Conservation (phyloP, 2,888 invertebrate genomes). For the Drosophila melanosoma region DNA sequence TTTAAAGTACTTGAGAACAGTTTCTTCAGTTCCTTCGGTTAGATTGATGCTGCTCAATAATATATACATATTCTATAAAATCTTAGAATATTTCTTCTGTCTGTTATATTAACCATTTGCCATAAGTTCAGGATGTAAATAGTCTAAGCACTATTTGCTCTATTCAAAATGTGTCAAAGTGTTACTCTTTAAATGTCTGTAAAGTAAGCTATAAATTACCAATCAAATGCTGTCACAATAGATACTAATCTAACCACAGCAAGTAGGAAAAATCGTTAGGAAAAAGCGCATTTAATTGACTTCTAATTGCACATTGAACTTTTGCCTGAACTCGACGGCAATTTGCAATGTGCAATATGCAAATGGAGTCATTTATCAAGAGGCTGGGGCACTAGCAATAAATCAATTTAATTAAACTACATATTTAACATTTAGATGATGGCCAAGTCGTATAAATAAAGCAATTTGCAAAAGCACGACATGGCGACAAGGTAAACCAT, state of each 20-base stretch:
- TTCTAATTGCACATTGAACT: constrained; percentile 61
- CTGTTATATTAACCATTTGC: not conserved
- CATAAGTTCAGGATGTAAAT: not conserved
- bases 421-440: constrained; percentile 68
- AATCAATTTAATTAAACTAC: constrained; percentile 70
- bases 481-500: constrained; percentile 22
- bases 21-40: too few species aligned
- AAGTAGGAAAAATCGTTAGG: constrained; percentile 2
- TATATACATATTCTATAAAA: not conserved
- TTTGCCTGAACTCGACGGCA: constrained; percentile 21
- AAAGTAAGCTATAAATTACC: constrained; percentile 10
- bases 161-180: not conserved
- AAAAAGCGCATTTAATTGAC: constrained; percentile 39
- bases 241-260: constrained; percentile 11
- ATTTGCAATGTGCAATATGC: constrained; percentile 47
- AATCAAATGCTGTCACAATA: constrained; percentile 13
- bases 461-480: constrained; percentile 65
- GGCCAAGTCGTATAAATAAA: constrained; percentile 51
- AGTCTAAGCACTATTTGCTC: not conserved
- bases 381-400: constrained; percentile 60
- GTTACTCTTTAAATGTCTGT: not conserved
- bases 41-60: not conserved
- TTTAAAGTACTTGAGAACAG: too few species aligned
- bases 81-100: not conserved
- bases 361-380: constrained; percentile 32